Conservation (phyloP, 2,113 vertebrate genomes). For the Argyrosomus japonicus region DNA sequence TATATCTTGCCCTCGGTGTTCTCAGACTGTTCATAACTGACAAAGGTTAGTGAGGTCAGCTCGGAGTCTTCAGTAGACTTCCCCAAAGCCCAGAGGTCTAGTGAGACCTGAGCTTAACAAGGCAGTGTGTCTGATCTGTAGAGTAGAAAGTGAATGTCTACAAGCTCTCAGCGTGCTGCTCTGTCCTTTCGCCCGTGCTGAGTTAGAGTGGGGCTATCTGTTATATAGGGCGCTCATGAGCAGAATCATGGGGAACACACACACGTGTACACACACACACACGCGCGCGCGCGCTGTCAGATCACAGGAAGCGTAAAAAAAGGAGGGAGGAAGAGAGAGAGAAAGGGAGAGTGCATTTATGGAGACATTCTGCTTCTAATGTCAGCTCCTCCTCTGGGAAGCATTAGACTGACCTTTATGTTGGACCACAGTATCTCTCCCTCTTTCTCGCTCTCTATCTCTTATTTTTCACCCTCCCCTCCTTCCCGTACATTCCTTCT, state of each 20-base stretch:
- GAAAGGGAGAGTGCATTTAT: constrained; percentile 64
- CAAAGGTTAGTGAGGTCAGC: constrained; percentile 67
- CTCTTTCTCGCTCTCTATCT: constrained; percentile 27
- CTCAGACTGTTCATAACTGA: constrained; percentile 20
- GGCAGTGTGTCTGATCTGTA: constrained; percentile 50
- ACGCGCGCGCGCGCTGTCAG: constrained; percentile 20
- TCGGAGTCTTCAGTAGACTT: constrained; percentile 43
- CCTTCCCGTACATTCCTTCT: constrained; percentile 33
- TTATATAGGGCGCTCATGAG: constrained; percentile 45
- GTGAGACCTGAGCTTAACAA: constrained; percentile 59
- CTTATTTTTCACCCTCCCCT: constrained; percentile 16
- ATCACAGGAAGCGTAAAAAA: constrained; percentile 60
- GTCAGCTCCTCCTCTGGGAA: constrained; percentile 78
- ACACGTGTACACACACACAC: constrained; percentile 26
- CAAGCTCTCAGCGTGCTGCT: constrained; percentile 59
- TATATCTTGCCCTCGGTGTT: constrained; percentile 28
- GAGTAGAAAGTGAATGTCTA: constrained; percentile 59
- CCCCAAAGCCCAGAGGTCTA: constrained; percentile 60
- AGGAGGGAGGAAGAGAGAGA: constrained; percentile 28
- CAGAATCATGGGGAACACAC: constrained; percentile 41
- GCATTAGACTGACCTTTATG: constrained; percentile 82
- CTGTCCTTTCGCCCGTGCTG: constrained; percentile 45
- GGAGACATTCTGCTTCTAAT: constrained; percentile 79
- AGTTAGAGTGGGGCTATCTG: constrained; percentile 43
- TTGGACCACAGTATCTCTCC: constrained; percentile 56